Base-by-base conservation (phyloP, 2,797 vertebrate genomes). In the Pseudochirops corinnae region DNA sequence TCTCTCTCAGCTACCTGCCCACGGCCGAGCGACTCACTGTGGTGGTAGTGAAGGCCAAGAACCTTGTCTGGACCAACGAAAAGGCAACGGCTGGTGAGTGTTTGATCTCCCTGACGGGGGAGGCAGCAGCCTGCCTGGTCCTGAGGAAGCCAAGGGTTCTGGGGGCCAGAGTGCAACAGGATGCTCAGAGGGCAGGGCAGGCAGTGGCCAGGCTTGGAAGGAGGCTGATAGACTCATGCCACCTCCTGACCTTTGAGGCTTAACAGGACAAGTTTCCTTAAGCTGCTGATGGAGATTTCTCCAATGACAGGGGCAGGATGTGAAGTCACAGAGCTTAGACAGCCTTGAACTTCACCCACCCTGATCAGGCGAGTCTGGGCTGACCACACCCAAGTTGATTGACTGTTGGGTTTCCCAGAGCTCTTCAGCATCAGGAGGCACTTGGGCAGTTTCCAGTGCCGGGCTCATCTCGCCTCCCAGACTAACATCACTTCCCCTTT, bases 11-110 rank as follows among this genome's bases (percentile, higher is more conserved):
- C 96, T 99, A 99, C 98, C 98, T 99, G 96, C 99, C 99, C 5
- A 99, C 99, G 0, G 99, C 99, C 0, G 99, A 99, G 98, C 99
- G 99, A 90, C 99, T 99, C 98, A 99, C 99, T 0, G 99, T 99
- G 97, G 99, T 99, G 0, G 99, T 99, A 94, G 99, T 99, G 92
- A 99, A 99, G 98, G 99, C 99, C 97, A 99, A 99, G 98, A 99
- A 99, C 98, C 99, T 99, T 0, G 97, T 99, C 96, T 99, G 99
- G 99, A 99, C 98, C 98, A 99, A 99, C 0, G 98, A 99, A 95
- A 99, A 99, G 98, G 99, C 98, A 98, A 99, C 99, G 0, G 99
- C 99, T 97, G 99, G 99, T 99, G 97, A 99, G 98, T 3, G 0
- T 67, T 26, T 0, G 46, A 0, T 55, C 62, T 74, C 16, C 16